Evolutionary conservation across 2,797 vertebrate genomes (phyloP).

Genomic region (Myotis daubentonii): DNA sequence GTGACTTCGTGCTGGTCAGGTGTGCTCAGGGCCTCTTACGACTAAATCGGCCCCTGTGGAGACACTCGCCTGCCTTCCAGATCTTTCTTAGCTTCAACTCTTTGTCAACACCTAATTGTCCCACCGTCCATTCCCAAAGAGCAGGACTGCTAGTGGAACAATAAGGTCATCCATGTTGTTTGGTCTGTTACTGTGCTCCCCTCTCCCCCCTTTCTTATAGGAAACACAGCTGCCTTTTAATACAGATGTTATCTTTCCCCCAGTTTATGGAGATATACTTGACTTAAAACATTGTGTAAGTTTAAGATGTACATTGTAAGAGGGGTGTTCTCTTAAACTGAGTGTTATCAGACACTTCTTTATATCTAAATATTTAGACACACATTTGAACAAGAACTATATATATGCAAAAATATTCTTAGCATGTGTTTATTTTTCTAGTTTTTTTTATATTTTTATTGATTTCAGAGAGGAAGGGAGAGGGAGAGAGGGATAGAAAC

Average conservation of each 20-base stretch:
- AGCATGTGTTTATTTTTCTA: background rate
- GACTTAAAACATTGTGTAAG: background rate
- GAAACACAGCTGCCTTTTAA: background rate
- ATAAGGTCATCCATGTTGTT: background rate
- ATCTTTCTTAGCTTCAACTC: background rate
- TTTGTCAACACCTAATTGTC: background rate
- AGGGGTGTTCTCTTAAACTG: background rate
- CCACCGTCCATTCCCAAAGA: background rate
- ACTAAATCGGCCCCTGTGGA: background rate
- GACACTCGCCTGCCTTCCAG: background rate
- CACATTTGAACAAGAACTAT: background rate
- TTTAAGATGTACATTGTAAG: background rate
- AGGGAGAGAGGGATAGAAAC: background rate
- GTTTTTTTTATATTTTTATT: too few species aligned
- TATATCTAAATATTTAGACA: background rate
- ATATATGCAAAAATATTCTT: background rate
- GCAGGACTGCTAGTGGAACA: background rate
- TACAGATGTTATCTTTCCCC: background rate
- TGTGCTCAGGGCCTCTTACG: background rate
- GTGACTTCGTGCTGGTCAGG: background rate
- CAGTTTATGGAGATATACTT: background rate
- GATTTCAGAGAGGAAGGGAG: background rate
- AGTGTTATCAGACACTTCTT: background rate
- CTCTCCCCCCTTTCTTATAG: background rate
- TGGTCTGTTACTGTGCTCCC: background rate